A percentile compares a stretch with the other conserved stretches of the same genome.
Evolutionary conservation across 2,797 vertebrate species (phyloP).

Genomic region (Pelobates cultripes): DNA sequence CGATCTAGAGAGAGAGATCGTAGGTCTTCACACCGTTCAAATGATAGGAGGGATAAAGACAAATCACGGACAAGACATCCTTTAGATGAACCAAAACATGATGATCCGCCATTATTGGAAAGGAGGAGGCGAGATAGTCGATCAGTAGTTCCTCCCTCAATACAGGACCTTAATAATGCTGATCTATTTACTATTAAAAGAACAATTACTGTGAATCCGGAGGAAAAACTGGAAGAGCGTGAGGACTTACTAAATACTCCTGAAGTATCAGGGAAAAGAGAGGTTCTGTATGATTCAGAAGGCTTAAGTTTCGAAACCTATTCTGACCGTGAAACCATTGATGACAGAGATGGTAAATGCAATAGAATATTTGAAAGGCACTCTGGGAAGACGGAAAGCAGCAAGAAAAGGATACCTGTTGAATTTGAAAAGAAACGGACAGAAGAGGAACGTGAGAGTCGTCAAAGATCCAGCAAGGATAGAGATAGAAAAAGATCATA

Average conservation of each 20-base stretch:
- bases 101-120: slow-evolving; percentile 56
- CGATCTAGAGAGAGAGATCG: slow-evolving; percentile 65
- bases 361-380: slow-evolving; percentile 37
- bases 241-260: slow-evolving; percentile 67
- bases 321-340: slow-evolving; percentile 58
- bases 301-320: slow-evolving; percentile 69
- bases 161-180: slow-evolving; percentile 90
- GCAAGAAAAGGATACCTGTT: slow-evolving; percentile 10
- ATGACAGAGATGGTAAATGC: slow-evolving; percentile 48
- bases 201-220: slow-evolving; percentile 86
- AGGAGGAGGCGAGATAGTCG: slow-evolving; percentile 75
- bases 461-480: slow-evolving; percentile 44
- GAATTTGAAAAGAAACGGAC: slow-evolving; percentile 47
- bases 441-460: slow-evolving; percentile 40
- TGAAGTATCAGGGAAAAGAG: slow-evolving; percentile 74
- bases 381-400: slow-evolving; percentile 46
- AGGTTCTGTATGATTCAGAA: slow-evolving; percentile 72
- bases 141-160: slow-evolving; percentile 88
- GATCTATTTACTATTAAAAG: slow-evolving; percentile 92
- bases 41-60: slow-evolving; percentile 63
- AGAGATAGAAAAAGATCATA: slow-evolving; percentile 63
- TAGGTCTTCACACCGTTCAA: slow-evolving; percentile 58
- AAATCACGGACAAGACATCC: slow-evolving; percentile 59
- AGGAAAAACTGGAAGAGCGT: slow-evolving; percentile 60
- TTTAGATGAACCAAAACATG: slow-evolving; percentile 52